These are phyloP conservation scores for Pristionchus entomophagus DNA, from an alignment of 2,888 invertebrate genomes.

Conservation along the genomic window DNA sequence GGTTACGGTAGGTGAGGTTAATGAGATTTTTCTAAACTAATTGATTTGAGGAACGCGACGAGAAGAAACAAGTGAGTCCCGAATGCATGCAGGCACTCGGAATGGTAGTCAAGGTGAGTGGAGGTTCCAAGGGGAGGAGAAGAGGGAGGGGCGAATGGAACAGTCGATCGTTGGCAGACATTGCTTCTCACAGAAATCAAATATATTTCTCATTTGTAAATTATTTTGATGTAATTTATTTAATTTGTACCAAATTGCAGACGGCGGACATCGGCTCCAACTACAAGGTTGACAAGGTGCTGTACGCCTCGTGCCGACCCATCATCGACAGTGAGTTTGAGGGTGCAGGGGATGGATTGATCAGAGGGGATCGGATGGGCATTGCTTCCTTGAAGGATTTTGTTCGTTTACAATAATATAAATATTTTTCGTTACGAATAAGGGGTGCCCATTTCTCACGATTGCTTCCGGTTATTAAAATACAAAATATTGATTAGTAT, in stretches of 20 bases:
- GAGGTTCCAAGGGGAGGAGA: background rate
- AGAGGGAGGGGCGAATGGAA: background rate
- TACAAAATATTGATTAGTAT: too few species aligned
- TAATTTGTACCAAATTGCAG: constrained; percentile 74
- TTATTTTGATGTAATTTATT: too few species aligned
- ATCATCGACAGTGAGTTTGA: constrained; percentile 65
- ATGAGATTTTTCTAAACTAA: background rate
- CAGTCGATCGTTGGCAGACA: background rate
- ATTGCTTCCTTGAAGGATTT: background rate
- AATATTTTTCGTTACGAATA: too few species aligned
- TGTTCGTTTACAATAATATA: background rate
- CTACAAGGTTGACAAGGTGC: constrained; percentile 87
- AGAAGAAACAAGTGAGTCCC: constrained; percentile 61
- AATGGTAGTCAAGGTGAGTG: constrained; percentile 59
- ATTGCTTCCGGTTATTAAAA: background rate
- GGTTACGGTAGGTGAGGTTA: background rate
- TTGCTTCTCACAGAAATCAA: background rate
- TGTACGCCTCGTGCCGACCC: constrained; percentile 69
- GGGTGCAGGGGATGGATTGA: background rate
- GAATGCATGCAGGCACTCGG: constrained; percentile 66
- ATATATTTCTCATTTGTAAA: too few species aligned
- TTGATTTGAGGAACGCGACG: constrained; percentile 60
- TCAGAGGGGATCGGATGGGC: background rate
- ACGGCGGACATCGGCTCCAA: constrained; percentile 94
- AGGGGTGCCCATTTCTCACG: background rate